Percentiles rank a stretch among this genome's conserved stretches.
These are phyloP conservation scores for Oceanites oceanicus DNA, from an alignment of 2,113 vertebrate genomes.

Conservation along the genomic window DNA sequence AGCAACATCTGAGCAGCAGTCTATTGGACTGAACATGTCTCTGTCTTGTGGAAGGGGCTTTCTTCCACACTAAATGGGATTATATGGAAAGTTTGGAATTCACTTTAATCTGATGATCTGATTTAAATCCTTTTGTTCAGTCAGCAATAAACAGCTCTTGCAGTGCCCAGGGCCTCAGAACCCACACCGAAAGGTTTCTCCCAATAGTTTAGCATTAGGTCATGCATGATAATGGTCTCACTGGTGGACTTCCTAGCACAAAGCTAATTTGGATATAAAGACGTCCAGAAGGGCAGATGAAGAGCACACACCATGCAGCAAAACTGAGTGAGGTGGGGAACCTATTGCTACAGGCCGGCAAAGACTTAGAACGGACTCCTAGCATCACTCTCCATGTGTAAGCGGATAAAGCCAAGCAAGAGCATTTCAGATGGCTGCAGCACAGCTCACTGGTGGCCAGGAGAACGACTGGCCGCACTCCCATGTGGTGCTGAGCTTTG, in stretches of 20 bases:
- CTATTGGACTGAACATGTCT: fast-evolving
- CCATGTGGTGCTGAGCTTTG: neutral
- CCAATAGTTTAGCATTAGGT: neutral
- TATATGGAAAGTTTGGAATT: neutral
- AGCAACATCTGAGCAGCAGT: neutral
- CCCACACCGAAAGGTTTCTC: neutral
- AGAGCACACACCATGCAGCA: neutral
- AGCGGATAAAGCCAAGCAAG: neutral
- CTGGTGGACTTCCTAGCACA: neutral
- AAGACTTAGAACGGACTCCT: neutral
- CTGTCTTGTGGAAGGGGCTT: neutral
- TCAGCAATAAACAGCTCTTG: neutral
- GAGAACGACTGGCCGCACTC: neutral
- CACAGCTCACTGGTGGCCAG: neutral
- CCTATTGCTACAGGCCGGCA: neutral
- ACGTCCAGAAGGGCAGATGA: neutral
- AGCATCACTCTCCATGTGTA: no score
- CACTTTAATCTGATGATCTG: neutral
- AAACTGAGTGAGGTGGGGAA: neutral
- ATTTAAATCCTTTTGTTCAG: neutral
- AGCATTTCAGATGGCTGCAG: neutral
- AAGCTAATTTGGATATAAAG: neutral
- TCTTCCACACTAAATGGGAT: neutral
- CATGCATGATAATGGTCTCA: neutral
- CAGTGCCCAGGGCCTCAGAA: neutral